Evolutionary conservation across 1,140 invertebrate genomes (phyloP).

Genomic region (Trichonephila clavata): DNA sequence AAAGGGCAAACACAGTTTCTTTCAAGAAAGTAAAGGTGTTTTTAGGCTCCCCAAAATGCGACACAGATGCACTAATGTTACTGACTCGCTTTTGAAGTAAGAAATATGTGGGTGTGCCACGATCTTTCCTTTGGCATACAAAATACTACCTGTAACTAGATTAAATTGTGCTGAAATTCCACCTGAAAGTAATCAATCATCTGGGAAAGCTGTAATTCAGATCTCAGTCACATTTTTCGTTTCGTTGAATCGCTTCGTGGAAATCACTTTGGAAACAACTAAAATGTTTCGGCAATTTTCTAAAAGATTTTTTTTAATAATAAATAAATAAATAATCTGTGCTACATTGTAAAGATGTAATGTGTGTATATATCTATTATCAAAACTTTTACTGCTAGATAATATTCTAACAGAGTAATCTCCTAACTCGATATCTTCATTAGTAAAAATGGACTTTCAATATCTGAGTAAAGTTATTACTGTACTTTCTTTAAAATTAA

Average conservation of each 20-base stretch:
- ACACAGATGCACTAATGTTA: neutral
- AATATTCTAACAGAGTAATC: neutral
- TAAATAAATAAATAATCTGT: neutral
- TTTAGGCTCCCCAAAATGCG: neutral
- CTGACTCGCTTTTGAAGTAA: neutral
- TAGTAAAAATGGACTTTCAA: neutral
- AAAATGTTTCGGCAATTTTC: slow-evolving; percentile 1
- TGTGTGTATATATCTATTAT: neutral
- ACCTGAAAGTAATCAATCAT: neutral
- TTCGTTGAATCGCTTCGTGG: neutral
- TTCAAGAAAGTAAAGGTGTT: neutral
- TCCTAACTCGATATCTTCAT: neutral
- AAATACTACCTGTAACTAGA: neutral
- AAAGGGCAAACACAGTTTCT: neutral
- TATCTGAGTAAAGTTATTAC: no score
- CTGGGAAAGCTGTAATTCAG: neutral
- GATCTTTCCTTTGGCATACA: neutral
- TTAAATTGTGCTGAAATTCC: neutral
- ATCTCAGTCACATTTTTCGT: neutral
- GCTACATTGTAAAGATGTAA: neutral
- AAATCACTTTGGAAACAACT: neutral
- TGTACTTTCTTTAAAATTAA: no score
- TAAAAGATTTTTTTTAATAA: neutral
- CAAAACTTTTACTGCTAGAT: neutral
- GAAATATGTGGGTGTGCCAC: neutral